phyloP scores from a whole-genome alignment of 2,888 invertebrate species.

The Hemithea aestivaria region DNA sequence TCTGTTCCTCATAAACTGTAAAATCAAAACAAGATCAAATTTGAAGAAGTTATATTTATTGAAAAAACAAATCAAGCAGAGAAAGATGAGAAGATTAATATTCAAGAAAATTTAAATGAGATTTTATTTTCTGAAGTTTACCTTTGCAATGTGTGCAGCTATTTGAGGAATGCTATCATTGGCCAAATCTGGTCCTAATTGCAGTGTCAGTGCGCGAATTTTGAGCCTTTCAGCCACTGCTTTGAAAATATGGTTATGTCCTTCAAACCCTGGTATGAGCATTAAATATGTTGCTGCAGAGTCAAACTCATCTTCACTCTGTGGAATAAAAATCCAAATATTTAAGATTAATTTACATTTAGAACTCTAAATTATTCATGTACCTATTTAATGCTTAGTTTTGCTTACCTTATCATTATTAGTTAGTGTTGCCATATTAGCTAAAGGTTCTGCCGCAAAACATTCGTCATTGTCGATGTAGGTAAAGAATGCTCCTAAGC shows the following conservation, averaged over 20 bases:
- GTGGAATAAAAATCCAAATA: slow-evolving; percentile 1
- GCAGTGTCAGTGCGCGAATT: slow-evolving; percentile 30
- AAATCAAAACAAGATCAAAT: no score
- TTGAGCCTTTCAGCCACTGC: slow-evolving; percentile 33
- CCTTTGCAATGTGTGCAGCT: slow-evolving; percentile 28
- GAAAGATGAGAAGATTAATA: no score
- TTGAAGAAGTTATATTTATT: no score
- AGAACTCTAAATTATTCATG: no score
- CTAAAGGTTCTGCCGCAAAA: slow-evolving; percentile 20
- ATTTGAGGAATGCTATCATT: slow-evolving; percentile 28
- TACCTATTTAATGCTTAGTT: no score
- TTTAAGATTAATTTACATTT: no score
- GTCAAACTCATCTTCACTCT: slow-evolving; percentile 33
- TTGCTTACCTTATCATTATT: slow-evolving; percentile 18
- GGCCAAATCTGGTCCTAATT: slow-evolving; percentile 29
- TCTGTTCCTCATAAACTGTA: slow-evolving; percentile 21
- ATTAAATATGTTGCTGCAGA: slow-evolving; percentile 31
- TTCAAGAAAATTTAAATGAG: no score
- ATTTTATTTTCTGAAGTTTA: no score
- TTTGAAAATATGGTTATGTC: slow-evolving; percentile 30
- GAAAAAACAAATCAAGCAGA: no score
- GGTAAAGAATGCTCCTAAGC: slow-evolving; percentile 22
- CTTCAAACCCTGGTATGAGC: slow-evolving; percentile 41
- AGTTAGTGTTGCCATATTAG: slow-evolving; percentile 20
- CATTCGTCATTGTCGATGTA: slow-evolving; percentile 21